Conservation (phyloP, 1,140 invertebrate species). For the Drosophila setifemur region DNA sequence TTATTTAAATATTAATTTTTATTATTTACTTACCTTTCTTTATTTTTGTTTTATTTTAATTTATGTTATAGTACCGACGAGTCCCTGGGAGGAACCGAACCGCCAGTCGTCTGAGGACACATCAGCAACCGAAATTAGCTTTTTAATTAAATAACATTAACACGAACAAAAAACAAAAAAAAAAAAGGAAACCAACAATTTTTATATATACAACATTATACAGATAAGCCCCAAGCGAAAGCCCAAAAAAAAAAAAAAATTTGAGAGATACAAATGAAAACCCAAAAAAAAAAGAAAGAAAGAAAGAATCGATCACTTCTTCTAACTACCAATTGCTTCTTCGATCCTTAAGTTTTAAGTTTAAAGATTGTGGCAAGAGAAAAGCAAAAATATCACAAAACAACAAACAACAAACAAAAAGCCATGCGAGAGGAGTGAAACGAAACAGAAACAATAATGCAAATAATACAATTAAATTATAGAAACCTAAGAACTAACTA, state of each 20-base stretch:
- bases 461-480: slow-evolving; percentile 28
- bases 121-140: slow-evolving; percentile 57
- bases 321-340: slow-evolving; percentile 34
- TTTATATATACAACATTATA: slow-evolving; percentile 51
- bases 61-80: slow-evolving; percentile 62
- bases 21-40: background rate
- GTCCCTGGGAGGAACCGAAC: slow-evolving; percentile 64
- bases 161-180: slow-evolving; percentile 7
- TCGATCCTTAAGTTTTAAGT: slow-evolving; percentile 42
- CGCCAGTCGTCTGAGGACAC: slow-evolving; percentile 71
- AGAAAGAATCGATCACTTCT: slow-evolving; percentile 27
- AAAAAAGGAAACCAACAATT: slow-evolving; percentile 47
- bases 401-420: slow-evolving; percentile 18
- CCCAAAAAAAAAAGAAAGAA: background rate
- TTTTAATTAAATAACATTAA: slow-evolving; percentile 59
- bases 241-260: slow-evolving; percentile 13
- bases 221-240: slow-evolving; percentile 25
- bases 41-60: slow-evolving; percentile 16
- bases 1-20: background rate
- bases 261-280: slow-evolving; percentile 10
- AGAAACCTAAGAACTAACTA: slow-evolving; percentile 54
- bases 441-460: slow-evolving; percentile 42
- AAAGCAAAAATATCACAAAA: slow-evolving; percentile 23
- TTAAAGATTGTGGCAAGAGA: slow-evolving; percentile 36
- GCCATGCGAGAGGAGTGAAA: slow-evolving; percentile 59